Conservation (phyloP, 2,888 invertebrate genomes). For the Drosophila melanosoma region DNA sequence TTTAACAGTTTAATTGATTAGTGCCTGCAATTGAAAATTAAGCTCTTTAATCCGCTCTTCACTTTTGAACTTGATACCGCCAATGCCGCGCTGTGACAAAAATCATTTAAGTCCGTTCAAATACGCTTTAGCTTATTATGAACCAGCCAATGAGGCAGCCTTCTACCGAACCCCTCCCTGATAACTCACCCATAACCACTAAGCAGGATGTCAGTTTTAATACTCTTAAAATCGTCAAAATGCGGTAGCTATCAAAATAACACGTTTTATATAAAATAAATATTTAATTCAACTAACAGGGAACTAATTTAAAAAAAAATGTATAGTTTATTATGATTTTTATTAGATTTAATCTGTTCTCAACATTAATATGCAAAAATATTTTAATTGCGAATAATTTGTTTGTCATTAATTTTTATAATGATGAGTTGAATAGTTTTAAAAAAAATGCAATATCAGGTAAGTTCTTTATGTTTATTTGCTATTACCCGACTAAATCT, state of each 20-base stretch:
- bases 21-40: constrained; percentile 37
- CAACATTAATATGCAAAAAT: neutral
- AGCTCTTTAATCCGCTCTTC: constrained; percentile 49
- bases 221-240: constrained; percentile 21
- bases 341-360: neutral
- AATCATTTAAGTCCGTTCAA: constrained; percentile 59
- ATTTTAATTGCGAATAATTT: neutral
- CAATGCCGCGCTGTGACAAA: constrained; percentile 59
- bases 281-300: neutral
- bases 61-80: constrained; percentile 18
- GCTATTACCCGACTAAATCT: neutral
- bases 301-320: neutral
- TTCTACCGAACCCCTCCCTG: neutral
- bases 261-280: neutral
- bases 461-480: neutral
- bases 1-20: constrained; percentile 36
- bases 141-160: constrained; percentile 6
- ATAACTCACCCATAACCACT: neutral
- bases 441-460: neutral
- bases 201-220: constrained; percentile 31
- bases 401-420: neutral
- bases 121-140: constrained; percentile 62
- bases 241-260: neutral
- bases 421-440: neutral
- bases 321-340: neutral